Evolutionary conservation across 2,888 invertebrate species (phyloP).

Genomic region (Spicauda simplicius): DNA sequence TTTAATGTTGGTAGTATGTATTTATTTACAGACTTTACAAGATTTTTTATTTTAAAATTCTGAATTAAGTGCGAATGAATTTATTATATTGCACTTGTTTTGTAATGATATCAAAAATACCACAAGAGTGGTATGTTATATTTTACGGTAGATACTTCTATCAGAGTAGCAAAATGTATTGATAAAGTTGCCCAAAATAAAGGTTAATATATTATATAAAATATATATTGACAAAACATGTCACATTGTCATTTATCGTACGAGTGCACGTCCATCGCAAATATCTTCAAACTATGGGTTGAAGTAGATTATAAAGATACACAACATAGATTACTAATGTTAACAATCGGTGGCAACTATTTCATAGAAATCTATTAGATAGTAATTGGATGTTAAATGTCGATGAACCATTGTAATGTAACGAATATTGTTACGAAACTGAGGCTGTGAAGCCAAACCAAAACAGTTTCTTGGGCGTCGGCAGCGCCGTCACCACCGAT

Average conservation of each 20-base stretch:
- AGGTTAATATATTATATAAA: conserved; percentile 12
- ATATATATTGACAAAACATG: conserved; percentile 6
- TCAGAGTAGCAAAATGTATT: conserved; percentile 17
- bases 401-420: conserved; percentile 58
- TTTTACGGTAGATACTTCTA: not conserved
- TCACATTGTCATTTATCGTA: conserved; percentile 3
- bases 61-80: not conserved
- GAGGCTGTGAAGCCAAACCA: conserved; percentile 78
- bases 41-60: too few species aligned
- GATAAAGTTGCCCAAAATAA: conserved; percentile 22
- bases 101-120: conserved; percentile 4
- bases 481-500: conserved; percentile 36
- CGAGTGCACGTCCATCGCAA: conserved; percentile 20
- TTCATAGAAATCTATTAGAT: conserved; percentile 46
- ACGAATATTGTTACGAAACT: conserved; percentile 64
- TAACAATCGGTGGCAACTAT: conserved; percentile 28
- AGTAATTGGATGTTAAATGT: conserved; percentile 53
- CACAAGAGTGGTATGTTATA: conserved; percentile 6
- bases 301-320: conserved; percentile 15
- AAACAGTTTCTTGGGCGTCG: conserved; percentile 61
- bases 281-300: conserved; percentile 22
- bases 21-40: too few species aligned
- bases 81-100: not conserved
- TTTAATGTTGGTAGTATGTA: not conserved
- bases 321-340: not conserved